phyloP scores from a whole-genome alignment of 2,797 vertebrate genomes.

The Loriculus beryllinus region DNA sequence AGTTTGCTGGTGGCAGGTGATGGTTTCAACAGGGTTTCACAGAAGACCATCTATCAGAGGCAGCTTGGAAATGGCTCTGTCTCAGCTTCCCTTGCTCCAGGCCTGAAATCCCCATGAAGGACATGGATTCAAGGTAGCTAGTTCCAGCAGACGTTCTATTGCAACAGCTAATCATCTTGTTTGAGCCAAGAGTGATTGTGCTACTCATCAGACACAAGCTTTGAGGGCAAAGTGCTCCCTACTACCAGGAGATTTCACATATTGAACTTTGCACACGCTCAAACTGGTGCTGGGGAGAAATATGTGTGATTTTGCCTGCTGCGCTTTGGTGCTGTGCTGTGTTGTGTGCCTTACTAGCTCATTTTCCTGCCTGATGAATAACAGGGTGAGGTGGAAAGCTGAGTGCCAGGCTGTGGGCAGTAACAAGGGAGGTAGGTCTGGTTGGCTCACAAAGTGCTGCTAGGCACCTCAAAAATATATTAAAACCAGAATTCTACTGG shows the following conservation, averaged over 20 bases:
- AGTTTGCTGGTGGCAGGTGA: slow-evolving; percentile 1
- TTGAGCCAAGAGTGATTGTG: not conserved
- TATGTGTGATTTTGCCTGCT: not conserved
- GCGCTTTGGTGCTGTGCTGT: not conserved
- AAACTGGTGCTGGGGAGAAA: not conserved
- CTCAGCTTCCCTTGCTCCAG: not conserved
- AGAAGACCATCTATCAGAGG: not conserved
- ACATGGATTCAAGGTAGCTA: not conserved
- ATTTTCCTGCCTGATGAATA: not conserved
- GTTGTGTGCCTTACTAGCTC: not conserved
- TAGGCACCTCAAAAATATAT: not conserved
- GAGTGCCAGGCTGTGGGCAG: not conserved
- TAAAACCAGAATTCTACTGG: not conserved
- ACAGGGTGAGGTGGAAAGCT: not conserved
- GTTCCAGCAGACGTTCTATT: not conserved
- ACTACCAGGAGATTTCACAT: not conserved
- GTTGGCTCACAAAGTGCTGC: not conserved
- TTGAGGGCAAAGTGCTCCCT: not conserved
- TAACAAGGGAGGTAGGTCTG: not conserved
- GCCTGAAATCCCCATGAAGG: not conserved
- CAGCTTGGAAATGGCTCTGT: not conserved
- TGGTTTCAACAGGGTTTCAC: not conserved
- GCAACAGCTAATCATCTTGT: not conserved
- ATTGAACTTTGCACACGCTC: not conserved
- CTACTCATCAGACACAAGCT: not conserved